Evolutionary conservation across 2,113 vertebrate species (phyloP), one percentile per base, ranked within the genome.

Genomic region (Petrocephalus microphthalmus): DNA sequence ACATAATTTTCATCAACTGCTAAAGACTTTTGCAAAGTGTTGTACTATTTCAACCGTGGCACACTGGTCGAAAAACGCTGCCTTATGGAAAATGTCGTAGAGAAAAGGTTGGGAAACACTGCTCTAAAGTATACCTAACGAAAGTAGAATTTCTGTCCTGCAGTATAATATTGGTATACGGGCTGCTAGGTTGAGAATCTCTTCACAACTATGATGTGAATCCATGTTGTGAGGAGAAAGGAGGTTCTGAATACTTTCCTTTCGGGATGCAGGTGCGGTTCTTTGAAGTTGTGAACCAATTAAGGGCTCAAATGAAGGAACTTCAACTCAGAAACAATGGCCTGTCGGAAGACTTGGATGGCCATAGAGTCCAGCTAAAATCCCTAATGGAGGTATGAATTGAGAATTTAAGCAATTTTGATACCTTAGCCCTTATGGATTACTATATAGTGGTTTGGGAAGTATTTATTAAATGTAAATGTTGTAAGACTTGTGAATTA

Each of bases 261-360:
- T 53, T 54, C 45, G 37, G 53, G 19, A 5, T 91, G 8, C 90
- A 99, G 98, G 86, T 98, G 88, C 95, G 93, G 22, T 97, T 99
- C 92, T 97, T 97, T 89, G 97, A 99, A 92, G 95, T 92, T 57
- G 95, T 98, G 84, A 95, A 90, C 89, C 96, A 97, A 56, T 92
- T 99, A 84, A 96, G 91, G 91, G 91, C 92, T 88, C 97, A 97
- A 88, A 89, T 97, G 88, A 92, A 89, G 25, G 96, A 98, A 82
- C 94, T 98, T 1, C 95, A 94, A 84, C 64, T 92, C 86, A 98
- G 95, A 94, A 98, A 94, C 90, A 92, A 91, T 22, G 90, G 90
- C 33, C 91, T 97, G 67, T 92, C 87, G 8, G 97, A 98, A 89
- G 98, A 99, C 89, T 86, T 97, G 86, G 96, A 90, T 67, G 92